A percentile compares a stretch with the other conserved stretches of the same genome.
Evolutionary conservation across 1,140 invertebrate species (phyloP).

Genomic region (Nasonia vitripennis): DNA sequence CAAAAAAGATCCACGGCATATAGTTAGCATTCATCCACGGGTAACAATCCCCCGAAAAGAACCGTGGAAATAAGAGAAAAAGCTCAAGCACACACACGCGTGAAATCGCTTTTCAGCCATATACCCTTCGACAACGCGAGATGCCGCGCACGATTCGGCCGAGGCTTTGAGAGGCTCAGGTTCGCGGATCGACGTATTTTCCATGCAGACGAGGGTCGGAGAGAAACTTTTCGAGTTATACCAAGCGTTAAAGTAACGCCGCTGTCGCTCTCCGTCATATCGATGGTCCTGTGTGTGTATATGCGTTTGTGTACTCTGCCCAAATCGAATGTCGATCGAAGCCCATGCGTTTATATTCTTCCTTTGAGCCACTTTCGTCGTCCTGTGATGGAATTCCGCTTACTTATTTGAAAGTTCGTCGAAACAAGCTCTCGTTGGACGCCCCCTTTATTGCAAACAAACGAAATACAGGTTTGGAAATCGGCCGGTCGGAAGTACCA

Average conservation of each 20-base stretch:
- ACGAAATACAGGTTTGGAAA: neutral
- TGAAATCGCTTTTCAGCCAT: conserved; percentile 47
- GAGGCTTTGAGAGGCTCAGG: conserved; percentile 57
- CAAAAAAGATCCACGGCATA: no score
- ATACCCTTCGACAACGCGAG: conserved; percentile 33
- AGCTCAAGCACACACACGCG: neutral
- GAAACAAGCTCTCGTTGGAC: no score
- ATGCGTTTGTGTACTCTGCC: neutral
- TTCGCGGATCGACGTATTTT: conserved; percentile 62
- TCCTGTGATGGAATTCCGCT: no score
- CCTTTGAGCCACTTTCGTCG: neutral
- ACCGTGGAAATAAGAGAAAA: conserved; percentile 25
- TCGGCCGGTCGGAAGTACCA: conserved; percentile 17
- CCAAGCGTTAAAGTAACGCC: conserved; percentile 56
- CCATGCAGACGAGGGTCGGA: conserved; percentile 44
- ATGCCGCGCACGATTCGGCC: conserved; percentile 49
- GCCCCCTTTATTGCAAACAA: neutral
- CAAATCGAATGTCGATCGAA: conserved; percentile 40
- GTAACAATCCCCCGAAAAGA: neutral
- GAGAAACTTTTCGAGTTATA: conserved; percentile 59
- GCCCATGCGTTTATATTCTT: neutral
- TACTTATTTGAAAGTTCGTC: neutral
- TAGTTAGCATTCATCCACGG: neutral
- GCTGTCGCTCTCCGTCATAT: conserved; percentile 11
- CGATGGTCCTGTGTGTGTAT: neutral